Evolutionary conservation across 2,113 vertebrate genomes (phyloP), one percentile per base, ranked within the genome.

Genomic region (Corynorhinus townsendii): DNA sequence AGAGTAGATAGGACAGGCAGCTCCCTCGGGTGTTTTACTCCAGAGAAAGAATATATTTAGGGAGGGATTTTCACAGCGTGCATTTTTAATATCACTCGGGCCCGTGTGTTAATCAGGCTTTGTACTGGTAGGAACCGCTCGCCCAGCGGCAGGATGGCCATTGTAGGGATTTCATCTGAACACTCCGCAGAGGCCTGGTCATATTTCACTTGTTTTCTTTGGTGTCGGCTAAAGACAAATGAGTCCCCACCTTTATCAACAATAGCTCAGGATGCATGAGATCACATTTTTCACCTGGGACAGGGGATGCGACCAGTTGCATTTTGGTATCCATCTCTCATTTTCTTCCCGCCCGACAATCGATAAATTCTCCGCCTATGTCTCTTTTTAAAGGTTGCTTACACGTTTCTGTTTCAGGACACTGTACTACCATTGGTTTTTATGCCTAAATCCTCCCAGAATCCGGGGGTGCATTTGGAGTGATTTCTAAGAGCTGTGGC

Each of bases 301-400:
- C 69, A 91, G 85, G 91, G 47, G 81, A 73, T 77, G 68, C 76
- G 94, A 95, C 95, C 69, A 96, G 86, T 85, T 85, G 35, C 69
- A 43, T 88, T 98, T 97, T 89, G 88, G 96, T 97, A 93, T 86
- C 90, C 86, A 77, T 96, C 95, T 96, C 93, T 97, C 90, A 82
- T 97, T 95, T 76, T 66, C 66, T 68, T 86, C 84, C 92, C 30
- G 72, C 96, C 95, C 93, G 90, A 26, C 30, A 43, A 95, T 96
- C 91, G 26, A 95, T 95, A 96, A 76, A 59, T 95, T 96, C 93
- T 90, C 59, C 7, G 10, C 71, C 3, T 14, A 86, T 35, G 30
- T 97, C 96, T 98, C 96, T 96, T 80, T 96, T 96, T 90, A 96
- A 97, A 97, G 95, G 97, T 97, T 94, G 19, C 96, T 96, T 93